These are phyloP conservation scores for Hyphantria cunea DNA, from an alignment of 1,140 invertebrate genomes.

Conservation along the genomic window DNA sequence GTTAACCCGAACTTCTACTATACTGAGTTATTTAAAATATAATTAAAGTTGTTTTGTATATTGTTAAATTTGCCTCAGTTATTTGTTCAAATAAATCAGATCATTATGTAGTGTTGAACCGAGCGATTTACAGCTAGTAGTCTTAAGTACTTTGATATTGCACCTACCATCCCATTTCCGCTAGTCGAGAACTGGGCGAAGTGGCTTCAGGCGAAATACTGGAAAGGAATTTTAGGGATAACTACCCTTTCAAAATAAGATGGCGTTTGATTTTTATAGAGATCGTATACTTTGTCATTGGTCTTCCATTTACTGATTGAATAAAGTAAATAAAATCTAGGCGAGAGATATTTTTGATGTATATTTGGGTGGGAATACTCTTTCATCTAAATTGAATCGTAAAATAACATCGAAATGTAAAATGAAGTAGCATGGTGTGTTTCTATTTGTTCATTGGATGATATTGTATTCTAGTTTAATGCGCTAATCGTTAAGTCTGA, in stretches of 20 bases:
- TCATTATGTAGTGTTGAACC: slow-evolving; percentile 10
- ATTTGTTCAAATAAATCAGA: slow-evolving; percentile 7
- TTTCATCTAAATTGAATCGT: no score
- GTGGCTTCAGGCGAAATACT: slow-evolving; percentile 33
- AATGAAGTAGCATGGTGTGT: no score
- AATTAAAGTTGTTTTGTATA: no score
- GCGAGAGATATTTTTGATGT: no score
- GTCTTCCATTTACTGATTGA: background rate
- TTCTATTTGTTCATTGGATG: no score
- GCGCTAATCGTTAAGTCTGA: no score
- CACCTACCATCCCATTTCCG: slow-evolving; percentile 42
- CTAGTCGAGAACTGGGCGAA: slow-evolving; percentile 22
- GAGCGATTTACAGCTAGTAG: slow-evolving; percentile 37
- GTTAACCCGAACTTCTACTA: no score
- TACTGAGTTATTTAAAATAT: no score
- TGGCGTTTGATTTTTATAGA: slow-evolving; percentile 7
- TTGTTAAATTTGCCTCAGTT: background rate
- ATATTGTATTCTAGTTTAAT: no score
- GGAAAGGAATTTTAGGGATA: slow-evolving; percentile 15
- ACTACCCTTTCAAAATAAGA: slow-evolving; percentile 6
- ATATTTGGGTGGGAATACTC: no score
- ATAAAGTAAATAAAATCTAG: no score
- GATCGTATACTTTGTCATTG: background rate
- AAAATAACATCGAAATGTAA: no score
- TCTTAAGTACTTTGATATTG: slow-evolving; percentile 44